Evolutionary conservation across 1,140 invertebrate genomes (phyloP), one percentile per base, ranked within the genome.

Genomic region (Papilio glaucus): DNA sequence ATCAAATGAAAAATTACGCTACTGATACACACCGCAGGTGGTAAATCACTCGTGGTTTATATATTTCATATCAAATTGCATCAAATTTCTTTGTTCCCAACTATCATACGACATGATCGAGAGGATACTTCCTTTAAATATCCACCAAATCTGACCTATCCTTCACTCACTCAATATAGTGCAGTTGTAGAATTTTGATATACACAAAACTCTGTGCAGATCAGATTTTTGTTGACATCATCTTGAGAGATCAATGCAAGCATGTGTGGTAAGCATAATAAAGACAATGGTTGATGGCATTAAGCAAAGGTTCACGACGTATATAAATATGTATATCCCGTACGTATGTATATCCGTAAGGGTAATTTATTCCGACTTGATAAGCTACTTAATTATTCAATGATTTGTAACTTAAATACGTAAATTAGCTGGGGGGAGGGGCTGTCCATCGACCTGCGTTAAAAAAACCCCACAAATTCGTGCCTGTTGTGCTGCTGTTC

Each of bases 381-480:
- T 33, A 33, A 3, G 29, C 29, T 33, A 33, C 6, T 41, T 39
- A 39, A 65, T 65, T 65, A 65, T 21, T 65, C 41, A 18, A 69
- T 29, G 45, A 37, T 53, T 69, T 37, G 26, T 13, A 18, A 4
- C 24, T 12, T 29, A 26, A 1, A 18, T 8, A 10, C 24, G 41
- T 68, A 33, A 81, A 89, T 84, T 81, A 89, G 85, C 79, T 91
- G 89, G 82, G 86, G 92, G 83, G 90, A 91, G 85, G 92, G 92
- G 94, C 84, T 89, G 91, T 80, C 89, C 87, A 72, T 89, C 92
- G 86, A 93, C 93, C 85, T 84, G 88, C 79, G 84, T 91, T 87
- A 86, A 87, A 41, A 38, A 63, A 45, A 88, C 88, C 85, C 84
- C 85, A 92, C 89, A 89, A 86, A 87, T 84, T 85, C 76, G 78